Evolutionary conservation across 2,888 invertebrate genomes (phyloP), one percentile per base, ranked within the genome.

Genomic region (Hydraecia micacea): DNA sequence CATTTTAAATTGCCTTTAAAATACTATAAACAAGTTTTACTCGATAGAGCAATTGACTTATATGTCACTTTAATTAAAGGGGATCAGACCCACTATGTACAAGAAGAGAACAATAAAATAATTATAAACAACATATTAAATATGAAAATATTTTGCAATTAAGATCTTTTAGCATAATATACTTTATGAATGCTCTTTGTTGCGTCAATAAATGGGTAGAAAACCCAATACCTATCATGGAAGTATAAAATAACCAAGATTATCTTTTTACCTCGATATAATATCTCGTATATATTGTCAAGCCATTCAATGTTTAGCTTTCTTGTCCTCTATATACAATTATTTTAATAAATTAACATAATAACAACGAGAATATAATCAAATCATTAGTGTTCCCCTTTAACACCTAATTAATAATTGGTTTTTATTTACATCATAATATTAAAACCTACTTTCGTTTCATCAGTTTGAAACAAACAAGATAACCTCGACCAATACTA

Each of bases 1-100:
- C 77, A 87, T 82, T 79, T 86, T 78, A 82, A 79, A 86, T 84
- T 82, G 69, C 76, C 46, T 80, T 83, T 79, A 83, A 77, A 78
- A 80, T 84, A 87, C 74, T 89, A 81, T 81, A 83, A 86, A 86
- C 86, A 88, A 86, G 81, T 86, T 86, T 85, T 84, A 85, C 87
- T 88, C 81, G 25, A 76, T n/a, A 77, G 83, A 83, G 86, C 82
- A 89, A 87, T 85, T 87, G 86, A 89, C 89, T 86, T 77, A 77
- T 49, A 79, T 82, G 83, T 85, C 84, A 85, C 70, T 69, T 69
- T 73, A 78, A 77, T 81, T 63, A 76, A 83, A 73, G 65, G 80
- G 86, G 68, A 78, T 75, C 63, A 67, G 60, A 76, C 75, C 77
- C 81, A 78, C 42, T 89, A 89, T 89, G 42, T 89, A 86, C 89